phyloP scores from a whole-genome alignment of 2,113 vertebrate species.

The Reinhardtius hippoglossoides region DNA sequence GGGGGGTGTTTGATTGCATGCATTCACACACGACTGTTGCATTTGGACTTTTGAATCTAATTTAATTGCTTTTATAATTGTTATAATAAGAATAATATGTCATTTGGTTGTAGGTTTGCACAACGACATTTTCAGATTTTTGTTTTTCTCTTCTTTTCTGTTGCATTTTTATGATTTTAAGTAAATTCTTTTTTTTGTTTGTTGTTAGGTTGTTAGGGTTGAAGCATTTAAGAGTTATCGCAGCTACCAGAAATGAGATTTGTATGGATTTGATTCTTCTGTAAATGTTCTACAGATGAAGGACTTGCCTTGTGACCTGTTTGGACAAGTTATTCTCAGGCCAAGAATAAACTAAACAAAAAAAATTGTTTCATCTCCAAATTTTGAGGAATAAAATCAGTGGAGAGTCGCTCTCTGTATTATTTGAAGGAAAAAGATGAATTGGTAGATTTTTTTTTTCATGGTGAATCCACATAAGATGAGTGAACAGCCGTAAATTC shows the following conservation, averaged over 20 bases:
- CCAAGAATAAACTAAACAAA: constrained; percentile 52
- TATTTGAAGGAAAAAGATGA: constrained; percentile 23
- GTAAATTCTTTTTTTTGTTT: constrained; percentile 5
- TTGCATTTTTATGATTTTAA: constrained; percentile 61
- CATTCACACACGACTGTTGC: constrained; percentile 69
- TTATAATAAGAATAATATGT: constrained; percentile 61
- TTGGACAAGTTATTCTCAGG: constrained; percentile 71
- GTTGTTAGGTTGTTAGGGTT: constrained; percentile 17
- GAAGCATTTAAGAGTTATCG: constrained; percentile 57
- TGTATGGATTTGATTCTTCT: constrained; percentile 43
- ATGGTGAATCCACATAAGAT: constrained; percentile 3
- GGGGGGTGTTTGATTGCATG: constrained; percentile 75
- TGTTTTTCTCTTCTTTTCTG: constrained; percentile 38
- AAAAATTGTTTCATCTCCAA: constrained; percentile 63
- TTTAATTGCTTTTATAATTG: constrained; percentile 74
- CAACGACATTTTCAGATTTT: constrained; percentile 68
- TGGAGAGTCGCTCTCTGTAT: constrained; percentile 1
- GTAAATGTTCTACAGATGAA: constrained; percentile 58
- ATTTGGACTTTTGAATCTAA: constrained; percentile 75
- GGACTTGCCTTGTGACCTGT: constrained; percentile 75
- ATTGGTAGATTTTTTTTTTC: constrained; percentile 9
- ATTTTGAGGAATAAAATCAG: constrained; percentile 70
- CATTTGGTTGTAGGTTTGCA: constrained; percentile 78
- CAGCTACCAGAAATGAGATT: constrained; percentile 59
- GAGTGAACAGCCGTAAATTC: constrained; percentile 2